A percentile compares a stretch with the other conserved stretches of the same genome.
Evolutionary conservation across 2,113 vertebrate genomes (phyloP).

Genomic region (Enhydra lutris): DNA sequence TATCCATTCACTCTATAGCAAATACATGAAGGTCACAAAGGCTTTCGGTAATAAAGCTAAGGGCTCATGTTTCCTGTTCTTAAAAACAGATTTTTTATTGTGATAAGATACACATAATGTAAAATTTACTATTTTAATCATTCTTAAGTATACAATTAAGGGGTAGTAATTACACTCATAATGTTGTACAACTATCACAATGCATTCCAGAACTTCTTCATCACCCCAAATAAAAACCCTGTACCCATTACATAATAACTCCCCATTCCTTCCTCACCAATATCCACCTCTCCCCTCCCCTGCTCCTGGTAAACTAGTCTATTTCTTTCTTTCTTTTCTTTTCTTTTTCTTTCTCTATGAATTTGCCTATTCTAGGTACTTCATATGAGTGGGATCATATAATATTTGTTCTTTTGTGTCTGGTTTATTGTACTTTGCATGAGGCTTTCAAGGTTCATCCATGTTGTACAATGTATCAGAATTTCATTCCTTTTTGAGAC

Average conservation of each 20-base stretch:
- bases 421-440: background rate
- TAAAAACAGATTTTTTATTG: background rate
- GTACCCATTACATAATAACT: background rate
- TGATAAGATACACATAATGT: background rate
- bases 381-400: background rate
- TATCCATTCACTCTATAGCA: background rate
- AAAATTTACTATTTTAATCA: background rate
- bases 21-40: background rate
- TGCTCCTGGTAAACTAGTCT: background rate
- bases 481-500: background rate
- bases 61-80: background rate
- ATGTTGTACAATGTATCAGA: background rate
- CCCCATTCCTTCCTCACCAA: background rate
- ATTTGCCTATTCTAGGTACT: background rate
- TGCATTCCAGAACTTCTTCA: background rate
- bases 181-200: background rate
- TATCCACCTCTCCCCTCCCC: too few species aligned
- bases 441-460: background rate
- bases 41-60: background rate
- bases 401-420: background rate
- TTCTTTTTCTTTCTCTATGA: background rate
- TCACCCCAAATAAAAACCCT: background rate
- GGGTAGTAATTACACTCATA: background rate
- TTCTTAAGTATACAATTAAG: background rate
- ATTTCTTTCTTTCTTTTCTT: background rate